Evolutionary conservation across 1,140 invertebrate species (phyloP), one percentile per base, ranked within the genome.

Genomic region (Zelostemma sp.): DNA sequence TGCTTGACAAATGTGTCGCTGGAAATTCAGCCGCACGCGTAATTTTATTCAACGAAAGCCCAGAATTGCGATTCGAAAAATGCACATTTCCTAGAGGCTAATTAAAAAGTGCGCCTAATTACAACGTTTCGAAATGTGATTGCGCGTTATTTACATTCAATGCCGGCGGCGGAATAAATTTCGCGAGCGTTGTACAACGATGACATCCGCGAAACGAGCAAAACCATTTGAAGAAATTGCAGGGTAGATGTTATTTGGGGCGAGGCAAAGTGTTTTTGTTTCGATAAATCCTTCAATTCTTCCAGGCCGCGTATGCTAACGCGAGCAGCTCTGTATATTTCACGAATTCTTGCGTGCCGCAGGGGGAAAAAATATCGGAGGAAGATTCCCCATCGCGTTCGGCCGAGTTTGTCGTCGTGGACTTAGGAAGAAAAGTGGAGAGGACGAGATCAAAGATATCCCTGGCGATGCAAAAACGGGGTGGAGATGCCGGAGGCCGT

Each of bases 261-360:
- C 49, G 49, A 53, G 31, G 28, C 11, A 53, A 53, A 53, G 38
- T 53, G 35, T 53, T 53, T 53, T 53, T 53, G 33, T 53, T 21
- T 12, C 35, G 40, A 53, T 53, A 53, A 40, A 53, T 53, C 49
- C 35, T 53, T 21, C 17, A 50, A 50, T 50, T 50, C 31, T 35
- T 33, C 17, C 28, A 33, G 12, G 25, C 28, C 49, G 11, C 35
- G 49, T 53, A 40, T 53, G 17, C 49, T 41, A 53, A 18, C 31
- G 19, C 31, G 31, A 50, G n/a, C 46, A 19, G 31, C 49, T 33
- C 14, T 38, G 49, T 21, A 21, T 40, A 41, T 53, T 40, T 53
- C 35, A 53, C 33, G 49, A 53, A 53, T 53, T 53, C 49, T 53
- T 53, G 15, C 33, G 33, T 14, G 12, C 16, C n/a, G 15, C 6